These are phyloP conservation scores for Carcina quercana DNA, from an alignment of 2,888 invertebrate genomes.

Conservation along the genomic window DNA sequence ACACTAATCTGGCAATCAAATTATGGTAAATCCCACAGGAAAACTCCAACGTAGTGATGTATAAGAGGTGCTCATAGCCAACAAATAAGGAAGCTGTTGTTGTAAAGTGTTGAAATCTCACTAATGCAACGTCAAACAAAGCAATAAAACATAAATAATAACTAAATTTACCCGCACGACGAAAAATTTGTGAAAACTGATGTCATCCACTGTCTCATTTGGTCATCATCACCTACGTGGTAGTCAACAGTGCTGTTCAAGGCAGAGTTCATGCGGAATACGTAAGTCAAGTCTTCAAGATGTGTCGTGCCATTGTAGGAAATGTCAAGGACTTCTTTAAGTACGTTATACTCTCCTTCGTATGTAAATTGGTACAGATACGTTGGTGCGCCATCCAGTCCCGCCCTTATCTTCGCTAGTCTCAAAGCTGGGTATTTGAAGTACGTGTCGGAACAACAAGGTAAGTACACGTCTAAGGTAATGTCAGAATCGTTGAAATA, in stretches of 20 bases:
- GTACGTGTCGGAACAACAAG: conserved; percentile 39
- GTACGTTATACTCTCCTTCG: conserved; percentile 56
- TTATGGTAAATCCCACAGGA: too few relatives aligned
- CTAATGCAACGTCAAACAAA: too few relatives aligned
- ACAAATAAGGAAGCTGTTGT: too few relatives aligned
- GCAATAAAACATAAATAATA: too few relatives aligned
- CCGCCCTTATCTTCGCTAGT: conserved; percentile 28
- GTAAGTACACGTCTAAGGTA: conserved; percentile 35
- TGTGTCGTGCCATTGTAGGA: conserved; percentile 71
- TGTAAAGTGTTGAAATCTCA: too few relatives aligned
- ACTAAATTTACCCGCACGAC: too few relatives aligned
- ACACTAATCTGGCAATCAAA: too few relatives aligned
- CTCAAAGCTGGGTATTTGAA: conserved; percentile 49
- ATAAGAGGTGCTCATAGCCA: too few relatives aligned
- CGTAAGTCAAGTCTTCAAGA: conserved; percentile 73
- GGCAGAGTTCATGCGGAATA: conserved; percentile 52
- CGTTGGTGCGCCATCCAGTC: conserved; percentile 43
- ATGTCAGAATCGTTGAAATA: conserved; percentile 31
- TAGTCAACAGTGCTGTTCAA: conserved; percentile 10
- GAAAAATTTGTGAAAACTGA: too few relatives aligned
- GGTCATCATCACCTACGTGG: too few relatives aligned
- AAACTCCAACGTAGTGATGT: too few relatives aligned
- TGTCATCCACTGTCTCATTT: too few relatives aligned
- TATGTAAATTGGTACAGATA: conserved; percentile 72
- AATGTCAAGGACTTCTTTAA: conserved; percentile 46